Base-by-base conservation (phyloP, 2,113 vertebrate genomes). In the Tragelaphus buxtoni region DNA sequence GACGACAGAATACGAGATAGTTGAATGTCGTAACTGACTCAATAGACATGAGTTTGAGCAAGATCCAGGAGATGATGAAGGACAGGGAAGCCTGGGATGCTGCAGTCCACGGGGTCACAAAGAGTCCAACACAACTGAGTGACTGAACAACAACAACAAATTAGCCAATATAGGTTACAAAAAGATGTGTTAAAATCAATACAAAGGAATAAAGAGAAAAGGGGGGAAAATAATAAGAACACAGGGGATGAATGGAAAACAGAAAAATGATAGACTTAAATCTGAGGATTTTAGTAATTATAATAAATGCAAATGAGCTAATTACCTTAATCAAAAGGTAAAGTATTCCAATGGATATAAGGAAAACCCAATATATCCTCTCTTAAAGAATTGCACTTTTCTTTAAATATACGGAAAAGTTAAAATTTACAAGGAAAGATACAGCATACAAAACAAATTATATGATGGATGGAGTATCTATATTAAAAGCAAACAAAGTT, bases 1-100 rank as follows among this genome's bases (percentile, higher is more conserved):
- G 18, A 72, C 0, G 18, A 69, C n/a, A 11, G 65, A 39, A 35
- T 22, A 69, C 0, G 9, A 22, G 65, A 69, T 69, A 9, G 18
- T 5, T 69, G n/a, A 35, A 69, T 5, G 65, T 11, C 4, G 0
- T 69, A 18, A 69, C n/a, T 11, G 65, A 69, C 65, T 69, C n/a
- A 35, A 3, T 39, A 35, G 65, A 69, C 65, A 22, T 11, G 65
- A 39, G n/a, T 39, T 39, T 39, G 9, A 69, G n/a, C n/a, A 39
- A 69, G 18, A 5, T 69, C 9, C 65, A 22, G n/a, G 4, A 69
- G 9, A 11, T 22, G 9, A 9, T 69, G 18, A 69, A 39, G 65
- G 18, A 69, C n/a, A 39, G n/a, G 65, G 65, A 39, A 22, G n/a
- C n/a, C 18, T 11, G 65, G n/a, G 9, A 10, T 69, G 18, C 65